A percentile compares a stretch with the other conserved stretches of the same genome.
phyloP scores from a whole-genome alignment of 2,888 invertebrate genomes.

The Neoscelio sp. region DNA sequence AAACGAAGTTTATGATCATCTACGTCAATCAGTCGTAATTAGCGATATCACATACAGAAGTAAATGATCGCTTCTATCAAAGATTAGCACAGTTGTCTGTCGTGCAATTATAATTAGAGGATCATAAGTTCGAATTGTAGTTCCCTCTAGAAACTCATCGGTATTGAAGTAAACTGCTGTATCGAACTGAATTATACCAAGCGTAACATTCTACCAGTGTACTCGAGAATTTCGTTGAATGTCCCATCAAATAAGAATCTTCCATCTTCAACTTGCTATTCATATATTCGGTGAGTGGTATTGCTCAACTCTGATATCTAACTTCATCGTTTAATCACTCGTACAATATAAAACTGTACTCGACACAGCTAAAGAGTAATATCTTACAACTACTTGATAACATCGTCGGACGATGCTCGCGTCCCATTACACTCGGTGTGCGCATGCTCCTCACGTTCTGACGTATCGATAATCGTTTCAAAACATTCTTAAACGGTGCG shows the following conservation, averaged over 20 bases:
- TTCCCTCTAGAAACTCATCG: slow-evolving; percentile 34
- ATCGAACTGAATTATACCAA: slow-evolving; percentile 12
- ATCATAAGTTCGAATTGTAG: slow-evolving; percentile 22
- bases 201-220: slow-evolving; percentile 16
- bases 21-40: too few relatives aligned
- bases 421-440: slow-evolving; percentile 3
- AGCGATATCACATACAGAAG: too few relatives aligned
- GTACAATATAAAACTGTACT: slow-evolving; percentile 27
- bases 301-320: slow-evolving; percentile 35
- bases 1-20: neutral
- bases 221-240: slow-evolving; percentile 40
- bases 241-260: slow-evolving; percentile 35
- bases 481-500: slow-evolving; percentile 20
- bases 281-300: slow-evolving; percentile 44
- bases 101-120: slow-evolving; percentile 5
- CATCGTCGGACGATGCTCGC: slow-evolving; percentile 24
- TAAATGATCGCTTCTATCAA: too few relatives aligned
- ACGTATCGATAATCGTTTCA: slow-evolving; percentile 42
- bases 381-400: slow-evolving; percentile 42
- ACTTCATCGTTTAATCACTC: slow-evolving; percentile 29
- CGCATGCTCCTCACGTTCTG: slow-evolving; percentile 31
- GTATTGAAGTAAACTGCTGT: slow-evolving; percentile 32
- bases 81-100: too few relatives aligned
- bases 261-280: slow-evolving; percentile 1
- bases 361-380: slow-evolving; percentile 20